These are phyloP conservation scores for Melanargia galathea DNA, from an alignment of 2,888 invertebrate genomes.

Conservation along the genomic window DNA sequence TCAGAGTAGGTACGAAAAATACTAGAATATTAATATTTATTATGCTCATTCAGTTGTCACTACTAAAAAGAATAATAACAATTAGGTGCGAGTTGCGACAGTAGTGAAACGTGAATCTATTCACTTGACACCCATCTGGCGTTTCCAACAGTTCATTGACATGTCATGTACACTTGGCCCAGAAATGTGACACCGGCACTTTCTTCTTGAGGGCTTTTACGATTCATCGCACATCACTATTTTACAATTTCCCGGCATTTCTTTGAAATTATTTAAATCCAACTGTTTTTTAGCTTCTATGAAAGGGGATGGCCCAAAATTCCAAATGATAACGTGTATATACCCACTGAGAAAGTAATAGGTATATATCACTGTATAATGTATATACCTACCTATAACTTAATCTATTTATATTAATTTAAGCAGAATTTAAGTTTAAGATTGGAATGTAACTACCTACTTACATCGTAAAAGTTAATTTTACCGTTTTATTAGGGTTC, in stretches of 20 bases:
- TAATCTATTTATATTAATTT: too few species aligned
- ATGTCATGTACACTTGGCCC: constrained; percentile 72
- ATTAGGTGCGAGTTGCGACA: constrained; percentile 18
- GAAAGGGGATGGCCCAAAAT: too few species aligned
- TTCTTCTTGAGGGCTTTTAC: constrained; percentile 71
- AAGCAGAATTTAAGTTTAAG: too few species aligned
- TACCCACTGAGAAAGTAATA: too few species aligned
- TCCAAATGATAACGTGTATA: too few species aligned
- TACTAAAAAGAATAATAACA: constrained; percentile 3
- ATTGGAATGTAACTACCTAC: too few species aligned
- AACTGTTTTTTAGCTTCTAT: too few species aligned
- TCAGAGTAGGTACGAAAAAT: too few species aligned
- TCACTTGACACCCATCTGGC: constrained; percentile 56
- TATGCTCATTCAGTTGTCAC: not conserved
- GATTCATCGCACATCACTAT: constrained; percentile 62
- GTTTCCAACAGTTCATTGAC: constrained; percentile 71
- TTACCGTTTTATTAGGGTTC: too few species aligned
- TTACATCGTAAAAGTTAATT: too few species aligned
- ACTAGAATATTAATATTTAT: not conserved
- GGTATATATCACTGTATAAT: too few species aligned
- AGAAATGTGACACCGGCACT: constrained; percentile 73
- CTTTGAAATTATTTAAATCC: constrained; percentile 28
- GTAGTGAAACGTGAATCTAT: constrained; percentile 28
- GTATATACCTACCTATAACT: too few species aligned
- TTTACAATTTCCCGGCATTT: constrained; percentile 27